Conservation (phyloP, 2,113 vertebrate species). For the Corythaeola cristata region DNA sequence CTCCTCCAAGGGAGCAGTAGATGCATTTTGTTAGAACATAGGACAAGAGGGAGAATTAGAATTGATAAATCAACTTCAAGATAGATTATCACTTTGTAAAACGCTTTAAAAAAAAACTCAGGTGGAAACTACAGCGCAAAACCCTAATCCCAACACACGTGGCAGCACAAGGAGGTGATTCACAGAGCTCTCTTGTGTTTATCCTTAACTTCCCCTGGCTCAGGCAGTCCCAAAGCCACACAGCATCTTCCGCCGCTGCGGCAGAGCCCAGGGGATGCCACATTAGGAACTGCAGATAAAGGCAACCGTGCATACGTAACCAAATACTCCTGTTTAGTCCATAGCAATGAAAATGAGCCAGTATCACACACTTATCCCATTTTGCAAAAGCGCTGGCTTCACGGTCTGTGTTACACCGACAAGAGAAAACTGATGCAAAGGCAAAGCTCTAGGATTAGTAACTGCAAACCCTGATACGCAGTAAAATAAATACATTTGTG, state of each 20-base stretch:
- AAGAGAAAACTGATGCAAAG: background rate
- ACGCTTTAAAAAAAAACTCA: background rate
- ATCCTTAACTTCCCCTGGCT: background rate
- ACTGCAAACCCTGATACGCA: rapidly evolving
- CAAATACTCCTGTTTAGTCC: rapidly evolving
- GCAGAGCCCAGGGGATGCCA: rapidly evolving
- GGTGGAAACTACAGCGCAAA: background rate
- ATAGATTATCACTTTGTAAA: background rate
- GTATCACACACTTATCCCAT: background rate
- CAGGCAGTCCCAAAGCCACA: background rate
- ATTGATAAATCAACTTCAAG: background rate
- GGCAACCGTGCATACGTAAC: rapidly evolving
- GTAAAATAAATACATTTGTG: background rate
- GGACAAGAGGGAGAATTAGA: background rate
- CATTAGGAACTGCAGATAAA: rapidly evolving
- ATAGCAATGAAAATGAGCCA: background rate
- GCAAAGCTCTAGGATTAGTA: background rate
- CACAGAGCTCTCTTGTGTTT: background rate
- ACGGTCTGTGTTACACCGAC: rapidly evolving
- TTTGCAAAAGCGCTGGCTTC: background rate
- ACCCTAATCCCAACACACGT: background rate
- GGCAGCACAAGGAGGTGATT: background rate
- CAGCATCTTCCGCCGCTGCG: background rate
- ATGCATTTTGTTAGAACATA: background rate
- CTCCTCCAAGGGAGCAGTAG: background rate